phyloP scores from a whole-genome alignment of 2,113 vertebrate genomes.

The Apus apus region DNA sequence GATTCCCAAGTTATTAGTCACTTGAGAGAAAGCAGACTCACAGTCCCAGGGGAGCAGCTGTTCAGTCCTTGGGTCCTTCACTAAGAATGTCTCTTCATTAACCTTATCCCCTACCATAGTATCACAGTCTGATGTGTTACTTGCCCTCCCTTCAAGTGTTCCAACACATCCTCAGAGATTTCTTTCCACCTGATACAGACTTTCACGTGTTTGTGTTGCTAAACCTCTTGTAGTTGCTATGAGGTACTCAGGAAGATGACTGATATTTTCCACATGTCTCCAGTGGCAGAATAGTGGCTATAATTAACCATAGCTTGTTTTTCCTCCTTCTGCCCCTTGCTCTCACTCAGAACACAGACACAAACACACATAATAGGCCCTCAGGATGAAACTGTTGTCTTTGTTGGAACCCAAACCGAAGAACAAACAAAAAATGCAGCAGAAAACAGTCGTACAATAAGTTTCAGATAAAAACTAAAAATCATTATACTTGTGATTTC shows the following conservation, averaged over 20 bases:
- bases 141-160: not conserved
- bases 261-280: slow-evolving; percentile 1
- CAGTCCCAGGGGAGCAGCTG: not conserved
- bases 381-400: not conserved
- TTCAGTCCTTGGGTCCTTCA: not conserved
- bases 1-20: not conserved
- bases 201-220: not conserved
- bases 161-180: not conserved
- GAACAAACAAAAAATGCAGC: not conserved
- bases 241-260: not conserved
- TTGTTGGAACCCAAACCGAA: not conserved
- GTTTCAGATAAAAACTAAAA: not conserved
- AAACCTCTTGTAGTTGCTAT: not conserved
- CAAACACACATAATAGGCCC: not conserved
- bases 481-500: not conserved
- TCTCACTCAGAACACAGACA: not conserved
- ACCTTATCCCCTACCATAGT: not conserved
- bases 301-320: slow-evolving; percentile 18
- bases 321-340: not conserved
- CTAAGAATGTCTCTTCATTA: not conserved
- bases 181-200: not conserved
- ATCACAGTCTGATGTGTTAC: not conserved
- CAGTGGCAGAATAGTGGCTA: not conserved
- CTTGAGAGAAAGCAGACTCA: not conserved
- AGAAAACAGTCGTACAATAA: not conserved